Conservation (phyloP, 2,797 vertebrate genomes). For the Enteromius viviparus region DNA sequence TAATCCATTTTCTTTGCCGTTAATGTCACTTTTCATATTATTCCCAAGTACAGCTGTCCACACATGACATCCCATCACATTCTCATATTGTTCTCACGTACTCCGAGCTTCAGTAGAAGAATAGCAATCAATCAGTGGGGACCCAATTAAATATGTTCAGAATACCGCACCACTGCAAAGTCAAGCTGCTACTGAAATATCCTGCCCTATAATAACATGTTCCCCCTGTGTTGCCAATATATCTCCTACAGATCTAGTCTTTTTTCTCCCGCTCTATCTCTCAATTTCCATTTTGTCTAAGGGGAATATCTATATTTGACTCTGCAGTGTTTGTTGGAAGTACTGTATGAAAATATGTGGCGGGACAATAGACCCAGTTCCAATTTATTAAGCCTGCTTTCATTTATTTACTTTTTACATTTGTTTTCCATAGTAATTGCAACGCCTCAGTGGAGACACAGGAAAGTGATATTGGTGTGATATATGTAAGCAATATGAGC, state of each 20-base stretch:
- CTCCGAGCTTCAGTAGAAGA: conserved; percentile 40
- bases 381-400: conserved; percentile 35
- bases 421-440: conserved; percentile 29
- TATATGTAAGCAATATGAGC: conserved; percentile 8
- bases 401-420: conserved; percentile 35
- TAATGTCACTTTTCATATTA: conserved; percentile 47
- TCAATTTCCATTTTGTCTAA: conserved; percentile 41
- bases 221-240: conserved; percentile 47
- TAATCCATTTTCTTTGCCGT: conserved; percentile 32
- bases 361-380: conserved; percentile 31
- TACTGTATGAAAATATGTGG: conserved; percentile 19
- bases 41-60: conserved; percentile 36
- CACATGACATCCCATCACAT: conserved; percentile 44
- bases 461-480: conserved; percentile 14
- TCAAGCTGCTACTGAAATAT: conserved; percentile 52
- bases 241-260: conserved; percentile 51
- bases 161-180: conserved; percentile 48
- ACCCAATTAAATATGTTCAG: conserved; percentile 53
- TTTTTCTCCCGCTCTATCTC: conserved; percentile 39
- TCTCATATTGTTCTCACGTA: conserved; percentile 50
- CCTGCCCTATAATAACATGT: conserved; percentile 41
- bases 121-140: conserved; percentile 50
- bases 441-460: conserved; percentile 15
- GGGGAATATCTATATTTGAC: conserved; percentile 51
- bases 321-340: conserved; percentile 33